Conservation (phyloP, 1,140 invertebrate genomes). For the Hermetia illucens region DNA sequence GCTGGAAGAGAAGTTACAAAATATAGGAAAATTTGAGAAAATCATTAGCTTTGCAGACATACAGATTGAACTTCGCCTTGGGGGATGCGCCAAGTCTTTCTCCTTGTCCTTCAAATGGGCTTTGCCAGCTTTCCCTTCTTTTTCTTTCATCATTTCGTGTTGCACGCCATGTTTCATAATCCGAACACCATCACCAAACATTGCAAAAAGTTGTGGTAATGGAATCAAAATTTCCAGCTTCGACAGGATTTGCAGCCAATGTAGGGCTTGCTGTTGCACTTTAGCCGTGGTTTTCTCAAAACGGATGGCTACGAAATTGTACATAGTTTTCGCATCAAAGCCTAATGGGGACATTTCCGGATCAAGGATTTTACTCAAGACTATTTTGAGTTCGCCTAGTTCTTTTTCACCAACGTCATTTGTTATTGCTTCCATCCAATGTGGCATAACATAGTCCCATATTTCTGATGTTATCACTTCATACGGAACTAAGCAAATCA, state of each 20-base stretch:
- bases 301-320: slow-evolving; percentile 79
- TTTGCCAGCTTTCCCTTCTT: slow-evolving; percentile 32
- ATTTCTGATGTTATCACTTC: slow-evolving; percentile 91
- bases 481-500: slow-evolving; percentile 94
- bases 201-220: slow-evolving; percentile 66
- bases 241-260: slow-evolving; percentile 90
- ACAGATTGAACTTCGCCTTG: slow-evolving; percentile 40
- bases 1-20: slow-evolving; percentile 28
- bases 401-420: slow-evolving; percentile 90
- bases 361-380: slow-evolving; percentile 92
- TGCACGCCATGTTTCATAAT: slow-evolving; percentile 42
- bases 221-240: slow-evolving; percentile 82
- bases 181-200: slow-evolving; percentile 72
- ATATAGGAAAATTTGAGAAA: slow-evolving; percentile 1
- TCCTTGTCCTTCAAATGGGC: slow-evolving; percentile 24
- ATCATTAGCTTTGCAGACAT: too few relatives aligned
- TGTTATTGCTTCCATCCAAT: slow-evolving; percentile 96
- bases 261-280: slow-evolving; percentile 84
- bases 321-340: slow-evolving; percentile 87
- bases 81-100: slow-evolving; percentile 21
- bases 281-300: slow-evolving; percentile 73
- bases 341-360: slow-evolving; percentile 89
- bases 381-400: slow-evolving; percentile 77
- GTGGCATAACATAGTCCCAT: slow-evolving; percentile 96
- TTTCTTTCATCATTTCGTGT: slow-evolving; percentile 31